Percentiles rank a stretch among this genome's conserved stretches.
Evolutionary conservation across 1,140 invertebrate species (phyloP).

Genomic region (Thereuonema tuberculata): DNA sequence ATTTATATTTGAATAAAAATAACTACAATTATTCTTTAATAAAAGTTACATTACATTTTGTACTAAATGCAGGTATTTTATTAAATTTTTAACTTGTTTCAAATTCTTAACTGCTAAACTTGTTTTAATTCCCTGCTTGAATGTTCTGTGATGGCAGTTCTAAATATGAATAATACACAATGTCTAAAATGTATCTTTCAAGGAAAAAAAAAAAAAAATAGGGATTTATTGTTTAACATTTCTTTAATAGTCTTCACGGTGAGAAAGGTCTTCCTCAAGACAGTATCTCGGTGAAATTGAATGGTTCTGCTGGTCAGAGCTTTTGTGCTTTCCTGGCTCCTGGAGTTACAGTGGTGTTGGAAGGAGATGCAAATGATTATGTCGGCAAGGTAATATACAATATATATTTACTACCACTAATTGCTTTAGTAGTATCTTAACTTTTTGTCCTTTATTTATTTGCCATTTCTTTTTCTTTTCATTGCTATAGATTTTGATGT

Average conservation of each 20-base stretch:
- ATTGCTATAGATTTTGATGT: not conserved
- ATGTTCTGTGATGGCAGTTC: not conserved
- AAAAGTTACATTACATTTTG: no score
- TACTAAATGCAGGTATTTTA: not conserved
- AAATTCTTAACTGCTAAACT: not conserved
- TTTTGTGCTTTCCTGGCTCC: conserved; percentile 95
- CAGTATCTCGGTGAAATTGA: conserved; percentile 71
- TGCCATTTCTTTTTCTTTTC: not conserved
- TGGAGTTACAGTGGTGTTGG: conserved; percentile 76
- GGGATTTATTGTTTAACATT: not conserved
- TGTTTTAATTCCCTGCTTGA: not conserved
- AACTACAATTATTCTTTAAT: no score
- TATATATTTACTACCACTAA: no score
- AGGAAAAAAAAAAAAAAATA: not conserved
- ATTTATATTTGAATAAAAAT: no score
- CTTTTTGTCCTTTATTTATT: not conserved
- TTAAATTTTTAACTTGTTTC: not conserved
- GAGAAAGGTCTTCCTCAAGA: conserved; percentile 74
- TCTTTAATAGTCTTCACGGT: conserved; percentile 55
- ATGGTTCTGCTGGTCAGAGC: conserved; percentile 94
- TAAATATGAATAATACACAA: not conserved
- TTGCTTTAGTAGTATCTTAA: no score
- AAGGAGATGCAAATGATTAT: conserved; percentile 98
- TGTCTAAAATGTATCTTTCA: no score
- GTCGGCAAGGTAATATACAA: conserved; percentile 76